Percentiles rank a stretch among this genome's conserved stretches.
Evolutionary conservation across 2,888 invertebrate genomes (phyloP).

Genomic region (Amiota minor): DNA sequence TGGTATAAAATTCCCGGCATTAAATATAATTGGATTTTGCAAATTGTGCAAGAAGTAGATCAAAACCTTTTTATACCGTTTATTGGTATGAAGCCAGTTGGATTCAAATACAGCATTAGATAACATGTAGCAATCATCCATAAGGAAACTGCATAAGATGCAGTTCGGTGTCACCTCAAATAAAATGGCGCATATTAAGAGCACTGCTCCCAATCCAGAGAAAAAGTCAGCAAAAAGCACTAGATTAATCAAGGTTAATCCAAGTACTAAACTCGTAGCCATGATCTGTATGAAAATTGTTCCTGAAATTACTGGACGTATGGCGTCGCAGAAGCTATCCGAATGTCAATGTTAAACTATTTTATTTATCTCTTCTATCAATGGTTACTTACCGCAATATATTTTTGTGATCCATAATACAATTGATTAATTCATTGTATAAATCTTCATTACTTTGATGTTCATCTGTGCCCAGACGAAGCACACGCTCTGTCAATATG

Average conservation of each 20-base stretch:
- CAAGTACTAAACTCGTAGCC: slow-evolving; percentile 43
- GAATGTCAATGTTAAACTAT: background rate
- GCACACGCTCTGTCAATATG: slow-evolving; percentile 52
- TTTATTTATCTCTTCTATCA: slow-evolving; percentile 40
- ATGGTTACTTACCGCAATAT: slow-evolving; percentile 52
- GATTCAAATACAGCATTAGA: slow-evolving; percentile 44
- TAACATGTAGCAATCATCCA: slow-evolving; percentile 43
- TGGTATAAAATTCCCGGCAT: slow-evolving; percentile 46
- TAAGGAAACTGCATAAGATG: slow-evolving; percentile 41
- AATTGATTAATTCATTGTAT: slow-evolving; percentile 49
- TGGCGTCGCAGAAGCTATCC: slow-evolving; percentile 36
- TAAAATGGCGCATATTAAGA: slow-evolving; percentile 38
- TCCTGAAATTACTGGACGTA: slow-evolving; percentile 45
- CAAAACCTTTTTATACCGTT: slow-evolving; percentile 41
- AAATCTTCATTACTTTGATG: slow-evolving; percentile 44
- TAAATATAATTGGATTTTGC: slow-evolving; percentile 43
- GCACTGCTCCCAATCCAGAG: slow-evolving; percentile 38
- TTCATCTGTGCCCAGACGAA: slow-evolving; percentile 48
- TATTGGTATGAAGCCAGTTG: slow-evolving; percentile 42
- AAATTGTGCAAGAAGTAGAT: slow-evolving; percentile 44
- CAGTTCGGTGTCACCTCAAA: slow-evolving; percentile 46
- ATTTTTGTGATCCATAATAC: slow-evolving; percentile 58
- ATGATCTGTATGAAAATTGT: slow-evolving; percentile 48
- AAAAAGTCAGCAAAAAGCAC: slow-evolving; percentile 36
- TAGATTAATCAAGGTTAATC: slow-evolving; percentile 43